Base-by-base conservation (phyloP, 2,888 invertebrate species). In the Catocala nupta region DNA sequence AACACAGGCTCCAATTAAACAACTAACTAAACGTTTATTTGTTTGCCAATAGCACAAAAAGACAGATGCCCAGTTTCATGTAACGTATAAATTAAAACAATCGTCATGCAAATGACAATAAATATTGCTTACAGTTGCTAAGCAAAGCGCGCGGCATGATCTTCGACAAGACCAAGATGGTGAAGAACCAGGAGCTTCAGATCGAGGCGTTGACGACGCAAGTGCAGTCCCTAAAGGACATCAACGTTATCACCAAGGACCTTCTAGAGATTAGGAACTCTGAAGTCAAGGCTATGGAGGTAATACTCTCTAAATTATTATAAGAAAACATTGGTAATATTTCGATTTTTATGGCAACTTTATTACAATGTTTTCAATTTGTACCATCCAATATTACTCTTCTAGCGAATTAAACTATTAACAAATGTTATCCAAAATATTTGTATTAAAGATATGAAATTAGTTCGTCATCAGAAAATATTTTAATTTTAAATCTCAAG, bases 181-280 rank as follows among this genome's bases (percentile, higher is more conserved):
- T 96, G 70, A 96, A 96, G 82, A 97, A 97, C 84, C 97, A 97
- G 81, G 97, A 97, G 82, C 93, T 96, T 71, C 97, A 97, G 87
- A 97, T 97, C 58, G 95, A 95, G 64, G 97, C 97, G 0, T 87
- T 97, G 53, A 95, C 92, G 36, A 95, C 95, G 7, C 97, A 98
- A 87, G 96, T 97, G 7, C 94, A 95, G 48, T 97, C 97, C 0
- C 91, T 97, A 42, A 97, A 97, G 84, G 97, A 98, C 81, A 97
- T 98, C 50, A 96, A 97, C n/a, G 89, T 95, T 9, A 97, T 98
- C 64, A 97, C 97, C 2, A 97, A 97, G 84, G 97, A 97, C 76
- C 91, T 98, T 81, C 87, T 98, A 25, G 96, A 96, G 79, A 96
- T 98, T 52, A 95, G 97, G 70, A 97, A 96, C 81, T 94, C 96